Percentiles rank a stretch among this genome's conserved stretches.
Evolutionary conservation across 2,113 vertebrate genomes (phyloP).

Genomic region (Oreotragus oreotragus): DNA sequence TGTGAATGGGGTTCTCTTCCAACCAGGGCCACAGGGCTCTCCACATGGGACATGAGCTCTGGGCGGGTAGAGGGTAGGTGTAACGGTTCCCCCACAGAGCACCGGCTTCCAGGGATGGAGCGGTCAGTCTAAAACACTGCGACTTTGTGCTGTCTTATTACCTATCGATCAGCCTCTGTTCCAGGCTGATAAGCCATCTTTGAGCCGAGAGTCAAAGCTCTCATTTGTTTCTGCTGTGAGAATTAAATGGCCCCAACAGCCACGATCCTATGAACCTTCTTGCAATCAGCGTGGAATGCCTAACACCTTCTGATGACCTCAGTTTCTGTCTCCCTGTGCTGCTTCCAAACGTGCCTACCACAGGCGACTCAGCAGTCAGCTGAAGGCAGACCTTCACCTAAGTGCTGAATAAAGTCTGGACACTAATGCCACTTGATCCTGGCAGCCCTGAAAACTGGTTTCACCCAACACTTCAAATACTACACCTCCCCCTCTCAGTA

Average conservation of each 20-base stretch:
- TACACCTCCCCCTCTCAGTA: not conserved
- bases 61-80: not conserved
- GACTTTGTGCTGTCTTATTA: not conserved
- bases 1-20: not conserved
- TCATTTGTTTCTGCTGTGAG: not conserved
- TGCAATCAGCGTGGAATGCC: not conserved
- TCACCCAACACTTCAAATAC: not conserved
- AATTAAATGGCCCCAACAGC: not conserved
- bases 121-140: not conserved
- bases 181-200: not conserved
- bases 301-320: not conserved
- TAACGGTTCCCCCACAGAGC: not conserved
- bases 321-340: not conserved
- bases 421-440: not conserved
- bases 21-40: not conserved
- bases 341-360: not conserved
- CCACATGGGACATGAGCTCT: accelerated
- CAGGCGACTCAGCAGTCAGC: not conserved
- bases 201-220: not conserved
- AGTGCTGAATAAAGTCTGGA: not conserved
- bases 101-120: not conserved
- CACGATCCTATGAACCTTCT: not conserved
- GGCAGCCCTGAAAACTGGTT: not conserved
- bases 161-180: not conserved
- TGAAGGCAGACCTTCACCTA: not conserved